Percentiles rank a stretch among this genome's conserved stretches.
Evolutionary conservation across 2,888 invertebrate genomes (phyloP).

Genomic region (Dasysyrphus albostriatus): DNA sequence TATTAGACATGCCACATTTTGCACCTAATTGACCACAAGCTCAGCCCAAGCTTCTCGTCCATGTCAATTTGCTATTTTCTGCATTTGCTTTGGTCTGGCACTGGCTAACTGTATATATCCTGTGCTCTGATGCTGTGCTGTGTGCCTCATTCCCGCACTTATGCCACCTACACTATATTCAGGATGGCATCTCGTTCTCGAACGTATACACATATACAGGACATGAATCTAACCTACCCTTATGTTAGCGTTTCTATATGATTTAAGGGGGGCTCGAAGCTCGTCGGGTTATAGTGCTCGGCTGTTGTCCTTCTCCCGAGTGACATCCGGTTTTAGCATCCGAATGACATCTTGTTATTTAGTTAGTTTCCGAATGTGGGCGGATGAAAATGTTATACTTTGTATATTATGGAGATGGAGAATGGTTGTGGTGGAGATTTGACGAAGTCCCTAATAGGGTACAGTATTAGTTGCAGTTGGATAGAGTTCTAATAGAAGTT

Average conservation of each 20-base stretch:
- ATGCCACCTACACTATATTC: slow-evolving; percentile 6
- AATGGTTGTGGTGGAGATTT: slow-evolving; percentile 41
- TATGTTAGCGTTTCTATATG: slow-evolving; percentile 59
- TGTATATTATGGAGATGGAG: neutral
- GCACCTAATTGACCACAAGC: slow-evolving; percentile 78
- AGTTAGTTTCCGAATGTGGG: slow-evolving; percentile 73
- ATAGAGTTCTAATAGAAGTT: slow-evolving; percentile 44
- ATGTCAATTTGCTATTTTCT: slow-evolving; percentile 76
- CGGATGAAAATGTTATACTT: slow-evolving; percentile 49
- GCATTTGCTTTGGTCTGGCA: slow-evolving; percentile 65
- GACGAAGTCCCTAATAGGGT: slow-evolving; percentile 69
- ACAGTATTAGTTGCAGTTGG: slow-evolving; percentile 62
- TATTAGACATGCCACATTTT: slow-evolving; percentile 78
- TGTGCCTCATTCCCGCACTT: slow-evolving; percentile 40
- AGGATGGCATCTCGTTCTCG: slow-evolving; percentile 44
- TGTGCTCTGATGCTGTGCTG: neutral
- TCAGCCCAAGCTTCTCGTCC: slow-evolving; percentile 72
- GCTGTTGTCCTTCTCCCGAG: slow-evolving; percentile 56
- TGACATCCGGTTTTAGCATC: slow-evolving; percentile 74
- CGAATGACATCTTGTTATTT: slow-evolving; percentile 75
- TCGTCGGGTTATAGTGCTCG: slow-evolving; percentile 48
- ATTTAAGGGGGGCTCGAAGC: slow-evolving; percentile 21
- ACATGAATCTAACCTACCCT: slow-evolving; percentile 40
- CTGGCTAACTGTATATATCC: slow-evolving; percentile 6
- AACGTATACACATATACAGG: slow-evolving; percentile 25